Evolutionary conservation across 1,140 invertebrate genomes (phyloP).

Genomic region (Meloidogyne chitwoodi): DNA sequence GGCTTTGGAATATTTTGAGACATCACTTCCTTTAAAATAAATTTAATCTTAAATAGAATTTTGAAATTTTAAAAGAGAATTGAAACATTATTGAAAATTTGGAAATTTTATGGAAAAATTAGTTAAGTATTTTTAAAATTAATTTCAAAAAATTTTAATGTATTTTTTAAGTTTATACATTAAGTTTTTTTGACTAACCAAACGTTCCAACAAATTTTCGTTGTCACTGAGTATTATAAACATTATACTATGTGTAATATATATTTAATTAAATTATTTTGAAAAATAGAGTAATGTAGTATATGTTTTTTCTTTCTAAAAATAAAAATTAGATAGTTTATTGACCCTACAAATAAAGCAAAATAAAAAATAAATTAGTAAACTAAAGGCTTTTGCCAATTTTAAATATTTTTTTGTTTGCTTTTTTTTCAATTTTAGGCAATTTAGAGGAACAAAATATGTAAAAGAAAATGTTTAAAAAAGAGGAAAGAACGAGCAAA

Average conservation of each 20-base stretch:
- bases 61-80: neutral
- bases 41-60: neutral
- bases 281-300: too few species aligned
- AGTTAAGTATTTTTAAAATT: too few species aligned
- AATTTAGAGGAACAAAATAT: neutral
- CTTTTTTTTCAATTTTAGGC: neutral
- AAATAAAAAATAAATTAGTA: neutral
- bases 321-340: neutral
- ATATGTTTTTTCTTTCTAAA: neutral
- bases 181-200: constrained; percentile 8
- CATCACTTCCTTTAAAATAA: neutral
- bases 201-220: constrained; percentile 44
- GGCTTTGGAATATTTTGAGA: neutral
- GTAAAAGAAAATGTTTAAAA: neutral
- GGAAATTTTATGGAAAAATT: too few species aligned
- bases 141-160: too few species aligned
- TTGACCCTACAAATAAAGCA: too few species aligned
- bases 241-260: too few species aligned
- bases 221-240: constrained; percentile 39
- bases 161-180: neutral
- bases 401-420: neutral
- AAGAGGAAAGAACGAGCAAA: neutral
- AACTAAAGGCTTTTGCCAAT: neutral
- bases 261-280: neutral
- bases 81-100: too few species aligned